Conservation (phyloP, 2,888 invertebrate species). For the Cordilura impudica region DNA sequence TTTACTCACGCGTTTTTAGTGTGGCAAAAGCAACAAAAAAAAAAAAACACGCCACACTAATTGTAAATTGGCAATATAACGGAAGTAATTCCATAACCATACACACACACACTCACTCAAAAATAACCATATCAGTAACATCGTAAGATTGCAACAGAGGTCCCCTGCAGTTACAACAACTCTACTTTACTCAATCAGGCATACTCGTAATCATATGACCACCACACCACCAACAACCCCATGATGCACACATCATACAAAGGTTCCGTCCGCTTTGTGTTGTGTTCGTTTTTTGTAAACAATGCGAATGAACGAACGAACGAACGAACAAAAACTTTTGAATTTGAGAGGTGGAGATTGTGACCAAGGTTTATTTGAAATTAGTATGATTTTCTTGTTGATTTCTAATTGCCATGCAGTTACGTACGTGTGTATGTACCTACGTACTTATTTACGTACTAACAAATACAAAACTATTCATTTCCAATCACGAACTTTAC, state of each 20-base stretch:
- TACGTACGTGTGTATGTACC: not conserved
- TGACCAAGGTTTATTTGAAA: conserved; percentile 7
- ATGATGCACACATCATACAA: not conserved
- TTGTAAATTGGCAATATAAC: conserved; percentile 52
- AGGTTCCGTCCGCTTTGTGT: conserved; percentile 15
- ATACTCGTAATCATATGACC: not conserved
- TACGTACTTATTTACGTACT: not conserved
- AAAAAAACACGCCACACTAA: conserved; percentile 61
- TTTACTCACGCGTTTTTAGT: conserved; percentile 47
- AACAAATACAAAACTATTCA: not conserved
- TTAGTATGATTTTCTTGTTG: conserved; percentile 43
- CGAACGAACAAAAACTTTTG: not conserved
- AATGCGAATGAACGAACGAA: not conserved
- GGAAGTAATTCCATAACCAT: conserved; percentile 22
- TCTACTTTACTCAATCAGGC: not conserved
- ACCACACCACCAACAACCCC: not conserved
- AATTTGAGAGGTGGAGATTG: conserved; percentile 9
- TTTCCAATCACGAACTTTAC: conserved; percentile 29
- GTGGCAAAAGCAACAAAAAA: conserved; percentile 22
- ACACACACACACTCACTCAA: not conserved
- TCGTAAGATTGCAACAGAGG: conserved; percentile 2
- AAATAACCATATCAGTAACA: too few relatives aligned
- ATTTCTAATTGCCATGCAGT: conserved; percentile 33
- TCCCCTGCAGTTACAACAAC: conserved; percentile 34
- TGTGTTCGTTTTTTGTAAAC: not conserved